Evolutionary conservation across 1,140 invertebrate genomes (phyloP).

Genomic region (Epicauta chinensis): DNA sequence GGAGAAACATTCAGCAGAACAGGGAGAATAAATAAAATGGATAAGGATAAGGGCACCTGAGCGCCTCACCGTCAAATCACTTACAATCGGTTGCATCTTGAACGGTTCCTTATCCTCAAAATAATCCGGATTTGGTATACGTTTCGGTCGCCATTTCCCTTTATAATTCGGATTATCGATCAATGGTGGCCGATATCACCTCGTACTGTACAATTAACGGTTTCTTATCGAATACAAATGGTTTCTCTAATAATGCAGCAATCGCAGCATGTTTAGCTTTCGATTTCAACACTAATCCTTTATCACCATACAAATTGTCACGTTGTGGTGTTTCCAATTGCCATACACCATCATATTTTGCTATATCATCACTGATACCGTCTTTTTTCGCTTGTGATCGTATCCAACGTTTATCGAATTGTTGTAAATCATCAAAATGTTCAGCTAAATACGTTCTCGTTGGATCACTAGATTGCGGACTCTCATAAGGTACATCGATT

Average conservation of each 20-base stretch:
- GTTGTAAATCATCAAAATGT: constrained; percentile 76
- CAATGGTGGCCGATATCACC: constrained; percentile 71
- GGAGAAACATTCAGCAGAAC: too few relatives aligned
- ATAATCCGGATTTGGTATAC: constrained; percentile 86
- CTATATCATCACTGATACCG: constrained; percentile 81
- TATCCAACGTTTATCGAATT: constrained; percentile 77
- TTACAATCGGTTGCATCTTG: constrained; percentile 88
- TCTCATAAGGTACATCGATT: constrained; percentile 45
- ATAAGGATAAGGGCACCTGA: too few relatives aligned
- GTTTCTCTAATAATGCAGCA: constrained; percentile 68
- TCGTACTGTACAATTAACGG: constrained; percentile 94
- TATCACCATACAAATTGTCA: constrained; percentile 73
- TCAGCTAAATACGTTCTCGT: constrained; percentile 74
- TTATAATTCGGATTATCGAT: constrained; percentile 93
- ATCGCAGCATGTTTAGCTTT: constrained; percentile 97
- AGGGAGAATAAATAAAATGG: too few relatives aligned
- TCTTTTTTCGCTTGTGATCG: constrained; percentile 92
- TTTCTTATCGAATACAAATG: constrained; percentile 81
- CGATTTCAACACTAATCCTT: constrained; percentile 85
- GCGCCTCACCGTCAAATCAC: too few relatives aligned
- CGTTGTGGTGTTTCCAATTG: constrained; percentile 70
- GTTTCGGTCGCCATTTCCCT: constrained; percentile 86
- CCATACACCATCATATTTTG: constrained; percentile 90
- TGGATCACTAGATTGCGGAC: constrained; percentile 48
- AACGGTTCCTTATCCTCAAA: constrained; percentile 91